A percentile compares a stretch with the other conserved stretches of the same genome.
Evolutionary conservation across 2,888 invertebrate genomes (phyloP).

Genomic region (Incurvaria masculella): DNA sequence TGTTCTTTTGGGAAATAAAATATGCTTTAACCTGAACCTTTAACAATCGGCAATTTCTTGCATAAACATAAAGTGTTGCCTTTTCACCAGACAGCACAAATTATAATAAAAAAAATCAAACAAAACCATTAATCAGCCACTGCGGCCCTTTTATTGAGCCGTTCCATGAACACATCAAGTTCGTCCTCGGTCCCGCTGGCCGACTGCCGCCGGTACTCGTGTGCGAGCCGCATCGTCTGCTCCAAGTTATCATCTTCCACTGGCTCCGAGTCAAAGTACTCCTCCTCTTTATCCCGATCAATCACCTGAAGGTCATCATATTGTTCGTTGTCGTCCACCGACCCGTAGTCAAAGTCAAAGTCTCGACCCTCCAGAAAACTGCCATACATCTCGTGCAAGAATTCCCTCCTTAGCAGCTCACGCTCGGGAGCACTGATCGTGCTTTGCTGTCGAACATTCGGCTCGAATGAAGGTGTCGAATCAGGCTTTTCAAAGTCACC

Average conservation of each 20-base stretch:
- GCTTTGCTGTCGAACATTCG: conserved; percentile 29
- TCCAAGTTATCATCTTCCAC: conserved; percentile 40
- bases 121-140: conserved; percentile 26
- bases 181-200: conserved; percentile 27
- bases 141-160: conserved; percentile 37
- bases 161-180: conserved; percentile 70
- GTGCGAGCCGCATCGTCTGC: conserved; percentile 38
- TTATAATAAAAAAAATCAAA: too few species aligned
- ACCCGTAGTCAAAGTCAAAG: conserved; percentile 76
- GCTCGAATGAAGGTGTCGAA: conserved; percentile 23
- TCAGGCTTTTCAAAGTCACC: conserved; percentile 55
- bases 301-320: conserved; percentile 70
- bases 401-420: conserved; percentile 72
- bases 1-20: too few species aligned
- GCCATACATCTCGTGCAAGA: conserved; percentile 79
- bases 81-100: too few species aligned
- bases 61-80: too few species aligned
- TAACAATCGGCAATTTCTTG: too few species aligned
- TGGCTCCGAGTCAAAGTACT: conserved; percentile 84
- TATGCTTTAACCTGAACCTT: too few species aligned
- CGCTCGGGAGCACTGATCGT: conserved; percentile 58
- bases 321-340: conserved; percentile 76
- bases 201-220: conserved; percentile 31
- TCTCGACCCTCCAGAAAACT: conserved; percentile 83
- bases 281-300: conserved; percentile 79